A percentile compares a stretch with the other conserved stretches of the same genome.
Evolutionary conservation across 2,888 invertebrate genomes (phyloP).

Genomic region (Rugalucina vietnamica): DNA sequence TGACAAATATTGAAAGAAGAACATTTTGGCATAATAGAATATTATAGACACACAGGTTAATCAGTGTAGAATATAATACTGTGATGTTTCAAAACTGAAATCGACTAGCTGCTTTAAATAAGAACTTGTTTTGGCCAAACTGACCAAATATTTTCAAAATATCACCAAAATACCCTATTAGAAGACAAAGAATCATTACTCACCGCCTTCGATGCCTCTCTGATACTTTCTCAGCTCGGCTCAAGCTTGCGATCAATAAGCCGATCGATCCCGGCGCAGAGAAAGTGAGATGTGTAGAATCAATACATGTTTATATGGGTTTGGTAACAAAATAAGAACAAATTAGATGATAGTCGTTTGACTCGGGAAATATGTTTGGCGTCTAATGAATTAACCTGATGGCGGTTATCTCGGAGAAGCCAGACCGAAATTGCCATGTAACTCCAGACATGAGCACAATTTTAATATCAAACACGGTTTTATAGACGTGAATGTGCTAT

Average conservation of each 20-base stretch:
- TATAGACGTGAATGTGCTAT: no score
- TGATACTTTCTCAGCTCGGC: neutral
- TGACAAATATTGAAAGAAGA: no score
- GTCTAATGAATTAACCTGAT: constrained; percentile 10
- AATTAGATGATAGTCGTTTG: constrained; percentile 10
- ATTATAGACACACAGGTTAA: no score
- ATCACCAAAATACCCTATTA: no score
- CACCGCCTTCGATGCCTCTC: constrained; percentile 91
- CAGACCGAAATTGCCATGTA: neutral
- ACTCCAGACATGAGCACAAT: no score
- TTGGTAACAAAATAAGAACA: neutral
- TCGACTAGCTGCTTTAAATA: no score
- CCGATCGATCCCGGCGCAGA: neutral
- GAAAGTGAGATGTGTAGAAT: neutral
- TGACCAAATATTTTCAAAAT: no score
- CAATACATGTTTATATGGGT: constrained; percentile 12
- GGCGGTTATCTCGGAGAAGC: neutral
- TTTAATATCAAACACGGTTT: no score
- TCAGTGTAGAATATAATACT: no score
- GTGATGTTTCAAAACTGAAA: no score
- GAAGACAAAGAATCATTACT: constrained; percentile 97
- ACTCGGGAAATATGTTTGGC: constrained; percentile 11
- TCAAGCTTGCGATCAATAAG: neutral
- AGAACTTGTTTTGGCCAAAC: no score
- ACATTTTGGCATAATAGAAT: no score